These are phyloP conservation scores for Phodopus roborovskii DNA, from an alignment of 2,113 vertebrate species.

Conservation along the genomic window DNA sequence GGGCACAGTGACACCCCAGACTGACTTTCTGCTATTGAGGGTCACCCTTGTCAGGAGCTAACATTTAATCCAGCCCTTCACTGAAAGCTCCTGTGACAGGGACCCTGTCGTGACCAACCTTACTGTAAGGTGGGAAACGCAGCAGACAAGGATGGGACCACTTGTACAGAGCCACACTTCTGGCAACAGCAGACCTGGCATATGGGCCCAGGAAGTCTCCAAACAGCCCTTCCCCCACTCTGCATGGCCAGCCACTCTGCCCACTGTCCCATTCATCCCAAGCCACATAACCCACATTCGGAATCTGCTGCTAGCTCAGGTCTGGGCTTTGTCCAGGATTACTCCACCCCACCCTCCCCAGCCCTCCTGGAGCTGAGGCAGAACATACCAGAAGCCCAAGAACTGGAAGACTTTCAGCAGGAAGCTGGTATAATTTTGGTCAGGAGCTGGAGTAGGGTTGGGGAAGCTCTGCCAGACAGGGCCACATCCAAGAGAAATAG, in stretches of 20 bases:
- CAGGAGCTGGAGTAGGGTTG: constrained; percentile 59
- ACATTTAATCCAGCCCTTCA: neutral
- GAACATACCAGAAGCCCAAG: constrained; percentile 34
- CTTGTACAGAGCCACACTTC: neutral
- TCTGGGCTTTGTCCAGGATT: neutral
- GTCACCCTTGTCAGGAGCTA: neutral
- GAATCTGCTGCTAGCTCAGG: neutral
- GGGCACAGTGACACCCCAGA: neutral
- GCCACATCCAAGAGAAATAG: constrained; percentile 74
- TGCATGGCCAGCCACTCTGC: too few species aligned
- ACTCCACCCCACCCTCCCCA: neutral
- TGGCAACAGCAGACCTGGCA: neutral
- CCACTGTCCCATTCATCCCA: neutral
- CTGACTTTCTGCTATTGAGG: neutral
- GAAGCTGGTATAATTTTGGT: constrained; percentile 80
- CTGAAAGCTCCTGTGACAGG: neutral
- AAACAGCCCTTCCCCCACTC: neutral
- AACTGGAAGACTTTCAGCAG: constrained; percentile 68
- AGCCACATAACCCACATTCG: neutral
- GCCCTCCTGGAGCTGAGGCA: neutral
- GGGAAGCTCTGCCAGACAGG: constrained; percentile 43
- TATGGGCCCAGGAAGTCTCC: neutral
- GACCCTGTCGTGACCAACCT: neutral
- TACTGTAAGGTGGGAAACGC: neutral
- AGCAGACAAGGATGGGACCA: neutral